Percentiles rank a stretch among this genome's conserved stretches.
These are phyloP conservation scores for Oryzias dopingdopingensis DNA, from an alignment of 2,797 vertebrate genomes.

Conservation along the genomic window DNA sequence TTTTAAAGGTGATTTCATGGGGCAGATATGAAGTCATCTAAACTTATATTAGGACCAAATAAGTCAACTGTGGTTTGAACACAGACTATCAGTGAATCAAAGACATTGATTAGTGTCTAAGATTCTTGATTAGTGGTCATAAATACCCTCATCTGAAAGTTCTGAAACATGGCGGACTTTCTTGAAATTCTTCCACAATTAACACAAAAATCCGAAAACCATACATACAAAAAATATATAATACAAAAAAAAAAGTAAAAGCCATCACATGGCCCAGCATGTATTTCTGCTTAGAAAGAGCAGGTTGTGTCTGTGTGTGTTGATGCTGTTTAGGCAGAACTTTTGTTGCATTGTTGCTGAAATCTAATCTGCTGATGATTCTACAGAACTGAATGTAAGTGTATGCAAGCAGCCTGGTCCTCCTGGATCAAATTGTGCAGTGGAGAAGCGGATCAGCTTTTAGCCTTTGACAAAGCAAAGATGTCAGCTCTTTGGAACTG, in stretches of 20 bases:
- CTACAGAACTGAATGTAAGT: slow-evolving; percentile 35
- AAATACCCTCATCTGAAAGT: too few species aligned
- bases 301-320: slow-evolving; percentile 1
- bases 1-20: too few species aligned
- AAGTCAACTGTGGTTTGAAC: too few species aligned
- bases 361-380: slow-evolving; percentile 63
- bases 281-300: background rate
- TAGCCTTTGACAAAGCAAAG: slow-evolving; percentile 56
- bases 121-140: too few species aligned
- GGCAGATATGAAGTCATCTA: too few species aligned
- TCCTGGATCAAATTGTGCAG: slow-evolving; percentile 76
- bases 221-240: too few species aligned
- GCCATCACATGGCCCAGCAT: background rate
- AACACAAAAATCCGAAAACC: too few species aligned
- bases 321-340: slow-evolving; percentile 55
- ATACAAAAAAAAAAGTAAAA: background rate
- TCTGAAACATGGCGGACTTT: too few species aligned
- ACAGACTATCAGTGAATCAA: too few species aligned
- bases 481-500: slow-evolving; percentile 61
- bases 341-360: slow-evolving; percentile 55
- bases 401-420: background rate
- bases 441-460: slow-evolving; percentile 62
- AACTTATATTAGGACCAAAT: too few species aligned
- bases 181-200: too few species aligned
- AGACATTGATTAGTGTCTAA: too few species aligned